phyloP scores from a whole-genome alignment of 2,888 invertebrate genomes.

The Abrostola tripartita region DNA sequence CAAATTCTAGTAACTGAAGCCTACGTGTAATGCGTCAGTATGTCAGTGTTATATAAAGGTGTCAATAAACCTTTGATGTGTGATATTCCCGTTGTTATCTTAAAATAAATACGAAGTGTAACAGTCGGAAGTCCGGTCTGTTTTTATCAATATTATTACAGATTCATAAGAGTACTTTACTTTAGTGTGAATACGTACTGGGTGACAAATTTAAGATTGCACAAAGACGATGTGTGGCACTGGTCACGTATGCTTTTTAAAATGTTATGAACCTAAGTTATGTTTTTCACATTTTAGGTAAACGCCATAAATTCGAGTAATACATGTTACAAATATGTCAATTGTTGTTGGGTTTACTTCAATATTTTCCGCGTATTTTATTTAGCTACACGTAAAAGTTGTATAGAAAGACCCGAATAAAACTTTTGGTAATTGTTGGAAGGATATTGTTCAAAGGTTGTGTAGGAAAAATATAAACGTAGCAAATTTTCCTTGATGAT shows the following conservation, averaged over 20 bases:
- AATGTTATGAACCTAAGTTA: too few relatives aligned
- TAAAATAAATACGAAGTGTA: constrained; percentile 28
- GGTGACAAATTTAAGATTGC: too few relatives aligned
- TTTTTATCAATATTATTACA: constrained; percentile 12
- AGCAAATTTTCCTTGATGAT: constrained; percentile 15
- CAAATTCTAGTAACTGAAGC: constrained; percentile 26
- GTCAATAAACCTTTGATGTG: constrained; percentile 21
- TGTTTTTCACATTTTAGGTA: too few relatives aligned
- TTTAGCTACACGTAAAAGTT: background rate
- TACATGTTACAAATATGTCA: too few relatives aligned
- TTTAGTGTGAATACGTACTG: too few relatives aligned
- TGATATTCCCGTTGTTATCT: constrained; percentile 32
- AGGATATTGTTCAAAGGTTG: too few relatives aligned
- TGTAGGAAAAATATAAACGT: background rate
- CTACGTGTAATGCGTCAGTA: constrained; percentile 31
- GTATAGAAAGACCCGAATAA: background rate
- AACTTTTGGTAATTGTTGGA: background rate
- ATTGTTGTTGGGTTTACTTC: background rate
- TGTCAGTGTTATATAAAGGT: constrained; percentile 17
- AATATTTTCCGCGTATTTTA: background rate
- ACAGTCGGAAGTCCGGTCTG: constrained; percentile 14
- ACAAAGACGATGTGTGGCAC: too few relatives aligned
- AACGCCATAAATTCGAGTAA: too few relatives aligned
- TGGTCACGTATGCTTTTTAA: too few relatives aligned
- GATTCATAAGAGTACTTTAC: too few relatives aligned